Conservation (phyloP, 2,888 invertebrate species). For the Esperia sulphurella region DNA sequence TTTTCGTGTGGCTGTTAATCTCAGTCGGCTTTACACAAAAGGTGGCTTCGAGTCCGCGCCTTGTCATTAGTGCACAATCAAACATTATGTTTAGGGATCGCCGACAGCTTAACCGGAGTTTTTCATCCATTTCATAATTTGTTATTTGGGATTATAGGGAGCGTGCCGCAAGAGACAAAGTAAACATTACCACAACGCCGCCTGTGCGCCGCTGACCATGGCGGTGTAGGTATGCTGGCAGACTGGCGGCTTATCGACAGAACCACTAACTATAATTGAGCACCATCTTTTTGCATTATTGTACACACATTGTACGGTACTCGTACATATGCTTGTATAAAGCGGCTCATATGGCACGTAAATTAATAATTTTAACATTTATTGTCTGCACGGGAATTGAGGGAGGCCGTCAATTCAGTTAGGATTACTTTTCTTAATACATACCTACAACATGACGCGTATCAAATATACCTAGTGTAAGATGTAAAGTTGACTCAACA, state of each 20-base stretch:
- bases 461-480: too few relatives aligned
- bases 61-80: constrained; percentile 77
- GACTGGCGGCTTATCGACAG: constrained; percentile 28
- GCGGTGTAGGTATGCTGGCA: constrained; percentile 19
- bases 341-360: too few relatives aligned
- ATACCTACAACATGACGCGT: too few relatives aligned
- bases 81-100: constrained; percentile 77
- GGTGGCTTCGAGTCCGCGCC: constrained; percentile 68
- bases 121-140: constrained; percentile 77
- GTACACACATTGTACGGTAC: too few relatives aligned
- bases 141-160: constrained; percentile 74
- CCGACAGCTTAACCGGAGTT: constrained; percentile 76
- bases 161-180: constrained; percentile 72
- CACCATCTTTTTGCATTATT: constrained; percentile 21
- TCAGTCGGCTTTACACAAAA: constrained; percentile 71
- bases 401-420: too few relatives aligned
- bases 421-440: too few relatives aligned
- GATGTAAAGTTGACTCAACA: too few relatives aligned
- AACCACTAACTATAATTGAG: constrained; percentile 44
- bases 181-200: constrained; percentile 51
- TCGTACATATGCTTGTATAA: too few relatives aligned
- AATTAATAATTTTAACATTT: too few relatives aligned
- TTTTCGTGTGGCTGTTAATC: constrained; percentile 53
- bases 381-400: too few relatives aligned
- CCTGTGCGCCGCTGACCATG: constrained; percentile 21